Evolutionary conservation across 2,888 invertebrate genomes (phyloP).

Genomic region (Danaus chrysippus): DNA sequence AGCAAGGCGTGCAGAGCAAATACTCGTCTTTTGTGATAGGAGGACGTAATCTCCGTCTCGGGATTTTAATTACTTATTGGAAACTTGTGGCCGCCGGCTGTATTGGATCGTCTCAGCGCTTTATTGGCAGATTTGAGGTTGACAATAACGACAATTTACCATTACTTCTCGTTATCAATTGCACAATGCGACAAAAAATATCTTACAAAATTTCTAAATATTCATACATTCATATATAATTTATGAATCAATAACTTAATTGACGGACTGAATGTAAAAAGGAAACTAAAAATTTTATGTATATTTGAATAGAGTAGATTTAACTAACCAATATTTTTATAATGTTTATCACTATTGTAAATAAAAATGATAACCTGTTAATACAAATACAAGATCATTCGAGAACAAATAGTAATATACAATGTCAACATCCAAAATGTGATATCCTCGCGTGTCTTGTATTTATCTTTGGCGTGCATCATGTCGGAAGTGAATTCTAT

Average conservation of each 20-base stretch:
- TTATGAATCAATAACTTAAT: too few species aligned
- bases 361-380: constrained; percentile 1
- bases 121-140: constrained; percentile 66
- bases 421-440: constrained; percentile 58
- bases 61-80: constrained; percentile 79
- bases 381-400: constrained; percentile 1
- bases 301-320: too few species aligned
- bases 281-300: too few species aligned
- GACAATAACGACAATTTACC: constrained; percentile 42
- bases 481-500: constrained; percentile 31
- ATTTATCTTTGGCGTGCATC: constrained; percentile 36
- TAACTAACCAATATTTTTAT: too few species aligned
- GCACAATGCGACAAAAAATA: neutral
- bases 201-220: neutral
- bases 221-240: neutral
- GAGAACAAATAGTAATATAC: constrained; percentile 25
- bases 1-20: constrained; percentile 58
- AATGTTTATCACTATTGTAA: neutral
- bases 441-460: constrained; percentile 48
- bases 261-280: too few species aligned
- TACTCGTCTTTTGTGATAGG: constrained; percentile 60
- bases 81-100: constrained; percentile 76
- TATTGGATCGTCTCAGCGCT: constrained; percentile 63
- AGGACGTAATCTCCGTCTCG: constrained; percentile 67
- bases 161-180: constrained; percentile 35